Percentiles rank a stretch among this genome's conserved stretches.
phyloP scores from a whole-genome alignment of 2,113 vertebrate species.

The Brachyhypopomus gauderio region DNA sequence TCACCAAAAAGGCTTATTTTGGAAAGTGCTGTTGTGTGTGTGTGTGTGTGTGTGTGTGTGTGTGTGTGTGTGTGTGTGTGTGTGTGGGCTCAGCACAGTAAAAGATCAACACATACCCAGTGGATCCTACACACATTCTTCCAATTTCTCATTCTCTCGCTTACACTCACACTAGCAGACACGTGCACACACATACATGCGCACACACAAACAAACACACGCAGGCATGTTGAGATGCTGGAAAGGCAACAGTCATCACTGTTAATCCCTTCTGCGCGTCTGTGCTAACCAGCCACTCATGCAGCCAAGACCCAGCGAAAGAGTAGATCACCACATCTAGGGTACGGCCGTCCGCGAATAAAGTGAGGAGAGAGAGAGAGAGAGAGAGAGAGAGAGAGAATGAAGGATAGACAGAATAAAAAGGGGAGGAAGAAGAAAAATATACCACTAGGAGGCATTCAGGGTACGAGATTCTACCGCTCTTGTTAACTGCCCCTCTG shows the following conservation, averaged over 20 bases:
- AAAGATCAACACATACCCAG: constrained; percentile 9
- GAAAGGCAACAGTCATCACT: constrained; percentile 15
- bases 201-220: constrained; percentile 29
- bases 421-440: constrained; percentile 8
- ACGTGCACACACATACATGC: constrained; percentile 33
- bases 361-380: constrained; percentile 26
- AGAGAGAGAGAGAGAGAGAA: not conserved
- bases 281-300: not conserved
- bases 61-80: constrained; percentile 28
- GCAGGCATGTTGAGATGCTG: constrained; percentile 34
- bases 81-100: constrained; percentile 17
- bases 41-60: constrained; percentile 45
- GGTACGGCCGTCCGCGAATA: not conserved
- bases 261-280: not conserved
- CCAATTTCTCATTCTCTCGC: not conserved
- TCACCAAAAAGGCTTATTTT: constrained; percentile 26
- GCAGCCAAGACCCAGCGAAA: not conserved
- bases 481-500: not conserved
- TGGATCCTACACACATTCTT: constrained; percentile 15
- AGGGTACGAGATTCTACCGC: no score
- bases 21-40: constrained; percentile 20
- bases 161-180: no score
- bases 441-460: no score
- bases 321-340: not conserved
- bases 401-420: constrained; percentile 11